A percentile compares a stretch with the other conserved stretches of the same genome.
Evolutionary conservation across 53 echinoderm and acorn worm genomes (phyloP).

Genomic region (Zoroaster sp.): DNA sequence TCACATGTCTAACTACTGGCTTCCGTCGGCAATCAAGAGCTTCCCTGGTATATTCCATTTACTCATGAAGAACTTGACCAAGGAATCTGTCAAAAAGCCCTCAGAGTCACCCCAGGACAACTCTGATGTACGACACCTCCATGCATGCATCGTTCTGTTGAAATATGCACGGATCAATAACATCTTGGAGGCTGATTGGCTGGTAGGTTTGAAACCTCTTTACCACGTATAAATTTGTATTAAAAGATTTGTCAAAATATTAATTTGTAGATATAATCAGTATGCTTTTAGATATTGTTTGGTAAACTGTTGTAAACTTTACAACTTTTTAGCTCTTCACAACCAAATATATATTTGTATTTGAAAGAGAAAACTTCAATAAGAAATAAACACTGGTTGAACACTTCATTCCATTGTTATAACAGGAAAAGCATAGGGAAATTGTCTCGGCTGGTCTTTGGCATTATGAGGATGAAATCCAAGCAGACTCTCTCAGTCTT

Average conservation of each 20-base stretch:
- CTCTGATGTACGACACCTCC: constrained; percentile 39
- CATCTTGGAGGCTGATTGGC: constrained; percentile 49
- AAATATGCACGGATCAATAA: constrained; percentile 72
- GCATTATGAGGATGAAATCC: constrained; percentile 71
- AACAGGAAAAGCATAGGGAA: constrained; percentile 44
- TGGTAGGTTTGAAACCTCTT: constrained; percentile 78
- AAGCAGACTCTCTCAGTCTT: constrained; percentile 69
- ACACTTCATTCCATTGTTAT: not conserved
- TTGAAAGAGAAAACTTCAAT: too few relatives aligned
- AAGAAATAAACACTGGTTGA: too few relatives aligned
- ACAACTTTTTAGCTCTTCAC: too few relatives aligned
- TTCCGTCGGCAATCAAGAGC: constrained; percentile 70
- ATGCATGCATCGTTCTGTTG: constrained; percentile 73
- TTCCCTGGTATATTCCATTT: constrained; percentile 61
- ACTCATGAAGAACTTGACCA: constrained; percentile 36
- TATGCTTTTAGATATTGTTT: too few relatives aligned
- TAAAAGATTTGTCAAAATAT: too few relatives aligned
- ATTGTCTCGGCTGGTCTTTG: constrained; percentile 61
- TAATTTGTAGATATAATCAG: too few relatives aligned
- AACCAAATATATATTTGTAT: too few relatives aligned
- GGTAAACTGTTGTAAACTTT: too few relatives aligned
- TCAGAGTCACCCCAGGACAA: not conserved
- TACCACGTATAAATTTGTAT: too few relatives aligned
- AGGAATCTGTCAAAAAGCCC: not conserved
- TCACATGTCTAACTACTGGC: constrained; percentile 75